Conservation (phyloP, 1,140 invertebrate species). For the Apocrypta bakeri region DNA sequence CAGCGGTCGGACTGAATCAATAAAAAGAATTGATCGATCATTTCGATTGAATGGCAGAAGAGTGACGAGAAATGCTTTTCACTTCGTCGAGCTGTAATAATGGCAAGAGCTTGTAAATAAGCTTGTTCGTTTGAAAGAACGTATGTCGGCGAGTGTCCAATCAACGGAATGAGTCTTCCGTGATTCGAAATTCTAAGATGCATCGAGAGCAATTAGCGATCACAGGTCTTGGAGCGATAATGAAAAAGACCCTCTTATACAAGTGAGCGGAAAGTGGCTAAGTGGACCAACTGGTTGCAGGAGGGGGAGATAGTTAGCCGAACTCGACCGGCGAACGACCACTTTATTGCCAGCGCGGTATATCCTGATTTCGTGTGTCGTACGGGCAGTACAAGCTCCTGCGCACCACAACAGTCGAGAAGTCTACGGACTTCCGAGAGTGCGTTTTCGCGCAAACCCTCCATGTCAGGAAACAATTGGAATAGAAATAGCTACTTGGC, state of each 20-base stretch:
- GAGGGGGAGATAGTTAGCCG: not conserved
- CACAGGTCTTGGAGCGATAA: not conserved
- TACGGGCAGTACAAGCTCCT: not conserved
- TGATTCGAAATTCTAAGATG: no score
- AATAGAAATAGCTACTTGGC: conserved; percentile 59
- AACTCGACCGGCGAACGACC: conserved; percentile 3
- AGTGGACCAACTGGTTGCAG: not conserved
- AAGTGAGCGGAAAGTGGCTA: conserved; percentile 19
- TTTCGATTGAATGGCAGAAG: not conserved
- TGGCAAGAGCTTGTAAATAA: not conserved
- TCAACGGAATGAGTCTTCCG: not conserved
- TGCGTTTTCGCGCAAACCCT: not conserved
- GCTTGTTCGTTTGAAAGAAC: not conserved
- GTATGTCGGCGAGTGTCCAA: not conserved
- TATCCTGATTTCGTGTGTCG: not conserved
- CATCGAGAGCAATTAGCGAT: not conserved
- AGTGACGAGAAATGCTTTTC: not conserved
- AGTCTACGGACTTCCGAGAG: conserved; percentile 2
- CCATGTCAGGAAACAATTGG: conserved; percentile 62
- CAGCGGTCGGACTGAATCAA: not conserved
- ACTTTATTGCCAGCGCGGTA: conserved; percentile 9
- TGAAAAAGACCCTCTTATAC: not conserved
- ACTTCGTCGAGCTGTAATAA: not conserved
- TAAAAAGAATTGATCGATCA: not conserved
- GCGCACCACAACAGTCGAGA: not conserved